Base-by-base conservation (phyloP, 35 echinoderm and acorn worm species). In the Acanthaster planci region DNA sequence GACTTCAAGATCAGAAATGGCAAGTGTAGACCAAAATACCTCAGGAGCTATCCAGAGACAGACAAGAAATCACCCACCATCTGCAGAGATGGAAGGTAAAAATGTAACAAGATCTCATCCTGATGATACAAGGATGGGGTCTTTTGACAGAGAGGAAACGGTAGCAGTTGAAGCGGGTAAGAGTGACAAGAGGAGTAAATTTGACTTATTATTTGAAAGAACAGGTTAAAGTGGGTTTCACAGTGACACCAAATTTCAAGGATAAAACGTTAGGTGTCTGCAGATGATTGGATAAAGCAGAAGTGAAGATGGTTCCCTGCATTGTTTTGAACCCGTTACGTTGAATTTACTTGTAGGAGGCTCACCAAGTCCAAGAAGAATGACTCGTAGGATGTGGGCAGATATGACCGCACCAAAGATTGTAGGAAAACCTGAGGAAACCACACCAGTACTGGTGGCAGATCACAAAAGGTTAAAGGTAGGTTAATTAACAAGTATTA, bases 391-490 rank as follows among this genome's bases (percentile, higher is more conserved):
- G 30, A 83, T 93, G 80, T 35, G 55, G 35, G 85, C 92, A 2
- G 86, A 85, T 17, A 39, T 40, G 27, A 76, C 84, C 27, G 59
- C 81, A 16, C 55, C 57, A 38, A 84, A 81, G 39, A 85, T 88
- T 0, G 17, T 80, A 16, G 76, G 92, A 38, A 92, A 91, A 19
- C 27, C 93, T n/a, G 77, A 93, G 52, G 96, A 91, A 86, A 77
- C 86, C 17, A 76, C 57, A 77, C 92, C 85, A 55, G 37, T 67
- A 27, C 50, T 99, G 15, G 79, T 93, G 2, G 89, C 94, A 27
- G 96, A 99, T 75, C 76, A 81, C 30, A 76, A 94, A 39, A 91
- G 55, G 80, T 64, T 99, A n/a, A 34, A 94, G 92, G 96, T 99
- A 86, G 51, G 51, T 31, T 6, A 34, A 55, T 51, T 53, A 47